A percentile compares a stretch with the other conserved stretches of the same genome.
These are phyloP conservation scores for Coptodon bakossiorum DNA, from an alignment of 2,113 vertebrate genomes.

Conservation along the genomic window DNA sequence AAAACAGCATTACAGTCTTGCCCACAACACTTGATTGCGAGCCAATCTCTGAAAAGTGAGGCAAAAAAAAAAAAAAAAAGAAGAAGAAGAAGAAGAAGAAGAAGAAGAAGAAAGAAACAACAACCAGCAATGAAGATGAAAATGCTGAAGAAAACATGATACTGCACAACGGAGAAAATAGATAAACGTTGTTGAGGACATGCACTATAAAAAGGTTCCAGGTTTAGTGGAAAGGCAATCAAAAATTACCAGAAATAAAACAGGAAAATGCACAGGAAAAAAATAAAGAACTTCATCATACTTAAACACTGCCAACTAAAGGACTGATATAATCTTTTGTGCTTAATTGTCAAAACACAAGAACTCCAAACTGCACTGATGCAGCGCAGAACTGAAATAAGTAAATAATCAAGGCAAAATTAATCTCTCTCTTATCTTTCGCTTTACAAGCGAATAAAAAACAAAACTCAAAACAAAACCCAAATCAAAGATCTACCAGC, in stretches of 20 bases:
- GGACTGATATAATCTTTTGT: background rate
- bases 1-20: background rate
- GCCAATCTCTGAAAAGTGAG: constrained; percentile 16
- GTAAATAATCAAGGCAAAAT: background rate
- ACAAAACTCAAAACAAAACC: background rate
- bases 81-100: background rate
- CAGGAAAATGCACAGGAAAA: fast-evolving
- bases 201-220: background rate
- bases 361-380: background rate
- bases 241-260: background rate
- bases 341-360: background rate
- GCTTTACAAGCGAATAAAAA: background rate
- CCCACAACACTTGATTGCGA: constrained; percentile 13
- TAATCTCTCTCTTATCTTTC: background rate
- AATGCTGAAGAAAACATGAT: background rate
- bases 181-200: background rate
- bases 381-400: background rate
- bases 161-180: background rate
- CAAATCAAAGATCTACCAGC: background rate
- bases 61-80: background rate
- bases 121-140: background rate
- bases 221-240: background rate
- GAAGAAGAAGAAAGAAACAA: background rate
- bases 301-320: background rate
- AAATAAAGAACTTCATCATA: fast-evolving